A percentile compares a stretch with the other conserved stretches of the same genome.
Conservation (phyloP, 2,888 invertebrate species). For the Ormyrus thymus region DNA sequence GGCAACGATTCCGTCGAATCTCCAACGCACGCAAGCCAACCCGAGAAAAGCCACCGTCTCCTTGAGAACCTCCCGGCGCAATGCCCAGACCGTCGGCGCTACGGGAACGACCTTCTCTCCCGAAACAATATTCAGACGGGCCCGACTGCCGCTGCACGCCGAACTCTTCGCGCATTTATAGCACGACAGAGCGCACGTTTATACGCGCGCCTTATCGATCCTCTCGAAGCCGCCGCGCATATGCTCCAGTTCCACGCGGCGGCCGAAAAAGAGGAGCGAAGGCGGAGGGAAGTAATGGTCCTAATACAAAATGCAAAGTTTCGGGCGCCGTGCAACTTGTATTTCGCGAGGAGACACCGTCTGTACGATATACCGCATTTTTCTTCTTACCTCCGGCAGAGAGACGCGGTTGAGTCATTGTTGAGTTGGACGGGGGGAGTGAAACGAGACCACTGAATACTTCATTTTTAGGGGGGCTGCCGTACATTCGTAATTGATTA, state of each 20-base stretch:
- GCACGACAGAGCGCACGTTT: slow-evolving; percentile 10
- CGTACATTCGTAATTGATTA: too few species aligned
- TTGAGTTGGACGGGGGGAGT: too few species aligned
- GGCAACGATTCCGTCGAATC: too few species aligned
- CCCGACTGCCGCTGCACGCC: neutral
- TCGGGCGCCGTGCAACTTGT: slow-evolving; percentile 41
- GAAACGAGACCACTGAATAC: too few species aligned
- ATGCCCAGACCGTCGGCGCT: too few species aligned
- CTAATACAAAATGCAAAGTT: slow-evolving; percentile 23
- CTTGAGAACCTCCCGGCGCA: too few species aligned
- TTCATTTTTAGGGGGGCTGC: too few species aligned
- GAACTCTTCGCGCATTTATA: neutral
- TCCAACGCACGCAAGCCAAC: too few species aligned
- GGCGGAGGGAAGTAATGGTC: slow-evolving; percentile 1
- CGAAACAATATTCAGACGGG: slow-evolving; percentile 5
- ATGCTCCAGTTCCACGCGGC: slow-evolving; percentile 9
- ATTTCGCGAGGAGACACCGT: slow-evolving; percentile 35
- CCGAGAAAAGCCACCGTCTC: too few species aligned
- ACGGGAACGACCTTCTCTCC: neutral
- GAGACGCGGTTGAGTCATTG: too few species aligned
- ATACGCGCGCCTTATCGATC: slow-evolving; percentile 37
- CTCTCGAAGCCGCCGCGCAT: neutral
- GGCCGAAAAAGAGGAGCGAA: slow-evolving; percentile 6
- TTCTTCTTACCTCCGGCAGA: too few species aligned
- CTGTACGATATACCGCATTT: too few species aligned